A percentile compares a stretch with the other conserved stretches of the same genome.
Conservation (phyloP, 1,140 invertebrate genomes). For the Oscheius sp. region DNA sequence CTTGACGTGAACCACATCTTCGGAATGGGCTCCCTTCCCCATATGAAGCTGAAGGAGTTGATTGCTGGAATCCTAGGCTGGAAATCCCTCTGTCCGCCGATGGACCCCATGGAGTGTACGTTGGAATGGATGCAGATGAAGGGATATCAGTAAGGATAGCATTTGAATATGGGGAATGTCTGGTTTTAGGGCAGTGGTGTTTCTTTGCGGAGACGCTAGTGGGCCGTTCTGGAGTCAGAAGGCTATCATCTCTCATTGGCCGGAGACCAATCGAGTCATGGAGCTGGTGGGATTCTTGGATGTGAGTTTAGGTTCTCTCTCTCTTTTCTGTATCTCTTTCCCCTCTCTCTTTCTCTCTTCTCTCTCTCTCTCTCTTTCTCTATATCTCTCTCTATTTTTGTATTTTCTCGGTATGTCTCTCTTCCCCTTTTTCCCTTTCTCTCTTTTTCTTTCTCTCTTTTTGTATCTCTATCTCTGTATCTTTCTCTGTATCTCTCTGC, state of each 20-base stretch:
- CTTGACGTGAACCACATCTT: constrained; percentile 7
- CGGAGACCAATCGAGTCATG: background rate
- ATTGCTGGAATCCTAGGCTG: background rate
- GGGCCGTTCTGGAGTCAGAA: background rate
- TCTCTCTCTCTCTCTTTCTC: too few relatives aligned
- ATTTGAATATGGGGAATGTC: background rate
- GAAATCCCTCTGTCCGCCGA: background rate
- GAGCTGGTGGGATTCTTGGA: background rate
- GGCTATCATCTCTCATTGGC: background rate
- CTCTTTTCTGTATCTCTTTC: too few relatives aligned
- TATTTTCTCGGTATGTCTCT: too few relatives aligned
- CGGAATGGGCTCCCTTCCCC: background rate
- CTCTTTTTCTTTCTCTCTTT: too few relatives aligned
- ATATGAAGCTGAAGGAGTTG: background rate
- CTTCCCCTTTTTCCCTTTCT: too few relatives aligned
- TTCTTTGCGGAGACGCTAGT: background rate
- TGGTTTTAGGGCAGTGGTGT: background rate
- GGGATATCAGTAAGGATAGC: background rate
- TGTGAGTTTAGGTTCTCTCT: too few relatives aligned
- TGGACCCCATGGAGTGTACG: background rate
- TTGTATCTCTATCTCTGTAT: too few relatives aligned
- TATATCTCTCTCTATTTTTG: too few relatives aligned
- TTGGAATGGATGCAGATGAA: background rate
- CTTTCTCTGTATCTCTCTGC: too few relatives aligned
- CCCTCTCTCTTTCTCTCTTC: too few relatives aligned